A percentile compares a stretch with the other conserved stretches of the same genome.
Evolutionary conservation across 2,113 vertebrate species (phyloP).

Genomic region (Diadophis punctatus): DNA sequence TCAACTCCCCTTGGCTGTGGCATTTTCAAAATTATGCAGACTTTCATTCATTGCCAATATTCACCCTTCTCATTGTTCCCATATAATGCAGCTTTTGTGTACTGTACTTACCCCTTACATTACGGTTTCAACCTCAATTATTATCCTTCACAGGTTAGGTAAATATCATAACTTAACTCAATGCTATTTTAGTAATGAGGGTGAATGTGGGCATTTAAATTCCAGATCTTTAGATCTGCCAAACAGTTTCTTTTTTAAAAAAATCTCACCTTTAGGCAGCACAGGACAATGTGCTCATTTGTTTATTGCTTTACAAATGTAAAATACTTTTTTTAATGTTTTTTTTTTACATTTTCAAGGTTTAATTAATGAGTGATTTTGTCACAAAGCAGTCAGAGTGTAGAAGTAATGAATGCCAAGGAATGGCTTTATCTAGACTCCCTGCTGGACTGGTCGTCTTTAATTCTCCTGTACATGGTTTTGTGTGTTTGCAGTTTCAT

Average conservation of each 20-base stretch:
- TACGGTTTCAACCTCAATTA: not conserved
- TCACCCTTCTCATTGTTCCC: not conserved
- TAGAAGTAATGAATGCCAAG: not conserved
- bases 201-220: not conserved
- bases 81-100: not conserved
- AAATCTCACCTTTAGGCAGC: not conserved
- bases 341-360: not conserved
- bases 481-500: not conserved
- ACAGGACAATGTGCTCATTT: not conserved
- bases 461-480: not conserved
- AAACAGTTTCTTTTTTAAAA: not conserved
- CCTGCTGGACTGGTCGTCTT: not conserved
- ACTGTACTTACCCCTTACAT: not conserved
- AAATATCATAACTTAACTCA: not conserved
- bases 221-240: not conserved
- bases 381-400: not conserved
- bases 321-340: not conserved
- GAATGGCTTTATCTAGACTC: not conserved
- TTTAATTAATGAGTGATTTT: not conserved
- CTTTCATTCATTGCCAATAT: not conserved
- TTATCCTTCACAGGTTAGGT: not conserved
- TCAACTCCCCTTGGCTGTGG: not conserved
- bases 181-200: not conserved
- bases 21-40: not conserved
- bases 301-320: not conserved